Conservation (phyloP, 1,140 invertebrate genomes). For the Drosophila pseudoananassae region DNA sequence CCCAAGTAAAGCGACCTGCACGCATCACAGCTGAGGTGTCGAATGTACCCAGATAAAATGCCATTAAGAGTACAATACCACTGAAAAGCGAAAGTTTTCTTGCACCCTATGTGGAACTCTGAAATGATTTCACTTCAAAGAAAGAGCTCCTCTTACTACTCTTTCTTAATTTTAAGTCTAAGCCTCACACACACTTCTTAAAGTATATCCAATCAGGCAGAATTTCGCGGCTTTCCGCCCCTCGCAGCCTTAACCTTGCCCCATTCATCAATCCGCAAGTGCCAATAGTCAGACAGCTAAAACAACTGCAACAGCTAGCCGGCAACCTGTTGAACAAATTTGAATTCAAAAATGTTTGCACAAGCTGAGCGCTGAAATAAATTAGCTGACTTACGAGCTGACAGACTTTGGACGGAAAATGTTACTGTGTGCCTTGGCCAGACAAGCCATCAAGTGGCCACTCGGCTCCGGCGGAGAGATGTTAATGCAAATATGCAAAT, state of each 20-base stretch:
- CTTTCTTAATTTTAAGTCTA: not conserved
- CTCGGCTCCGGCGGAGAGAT: slow-evolving; percentile 6
- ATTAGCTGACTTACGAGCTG: slow-evolving; percentile 52
- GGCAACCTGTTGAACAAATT: slow-evolving; percentile 60
- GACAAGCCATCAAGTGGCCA: slow-evolving; percentile 8
- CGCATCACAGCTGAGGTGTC: slow-evolving; percentile 21
- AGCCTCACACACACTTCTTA: too few species aligned
- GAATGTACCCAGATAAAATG: slow-evolving; percentile 23
- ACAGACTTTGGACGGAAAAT: not conserved
- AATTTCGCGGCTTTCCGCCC: not conserved
- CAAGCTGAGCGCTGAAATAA: slow-evolving; percentile 54
- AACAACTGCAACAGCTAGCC: slow-evolving; percentile 14
- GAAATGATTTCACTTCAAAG: not conserved
- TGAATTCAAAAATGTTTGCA: slow-evolving; percentile 60
- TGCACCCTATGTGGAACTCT: not conserved
- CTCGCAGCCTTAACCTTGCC: slow-evolving; percentile 35
- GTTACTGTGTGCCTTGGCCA: slow-evolving; percentile 9
- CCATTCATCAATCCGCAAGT: slow-evolving; percentile 31
- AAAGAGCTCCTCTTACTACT: not conserved
- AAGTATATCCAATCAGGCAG: not conserved
- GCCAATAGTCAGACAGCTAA: slow-evolving; percentile 14
- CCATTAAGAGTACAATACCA: not conserved
- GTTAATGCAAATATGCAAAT: slow-evolving; percentile 41
- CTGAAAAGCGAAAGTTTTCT: slow-evolving; percentile 59
- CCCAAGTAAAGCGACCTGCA: slow-evolving; percentile 14